phyloP scores from a whole-genome alignment of 2,113 vertebrate species.

The Motacilla tschutschensis region DNA sequence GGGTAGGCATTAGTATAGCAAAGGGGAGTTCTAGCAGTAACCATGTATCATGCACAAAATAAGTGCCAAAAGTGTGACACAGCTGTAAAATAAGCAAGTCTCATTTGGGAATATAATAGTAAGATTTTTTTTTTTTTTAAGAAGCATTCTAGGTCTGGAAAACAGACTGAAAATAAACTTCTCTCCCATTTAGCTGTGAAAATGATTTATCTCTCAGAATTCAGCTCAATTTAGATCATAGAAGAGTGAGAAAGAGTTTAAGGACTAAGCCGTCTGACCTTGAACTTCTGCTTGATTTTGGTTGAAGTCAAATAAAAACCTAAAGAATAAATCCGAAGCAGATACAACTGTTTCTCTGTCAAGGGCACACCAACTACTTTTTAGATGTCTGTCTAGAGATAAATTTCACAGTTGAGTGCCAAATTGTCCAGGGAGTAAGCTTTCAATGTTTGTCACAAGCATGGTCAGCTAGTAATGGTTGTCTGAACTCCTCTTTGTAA shows the following conservation, averaged over 20 bases:
- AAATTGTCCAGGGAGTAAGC: not conserved
- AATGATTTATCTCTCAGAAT: not conserved
- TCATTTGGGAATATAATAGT: not conserved
- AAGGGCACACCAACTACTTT: not conserved
- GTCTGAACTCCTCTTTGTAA: not conserved
- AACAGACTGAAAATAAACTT: not conserved
- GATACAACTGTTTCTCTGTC: not conserved
- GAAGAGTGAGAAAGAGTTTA: not conserved
- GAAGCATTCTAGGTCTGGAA: not conserved
- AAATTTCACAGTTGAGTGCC: not conserved
- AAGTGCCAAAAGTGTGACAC: not conserved
- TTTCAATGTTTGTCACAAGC: not conserved
- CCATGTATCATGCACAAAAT: not conserved
- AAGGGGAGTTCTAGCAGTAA: not conserved
- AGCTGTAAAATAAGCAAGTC: not conserved
- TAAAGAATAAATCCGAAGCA: not conserved
- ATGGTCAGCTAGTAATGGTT: not conserved
- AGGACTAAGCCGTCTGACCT: not conserved
- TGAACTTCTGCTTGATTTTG: not conserved
- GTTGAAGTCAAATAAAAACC: not conserved
- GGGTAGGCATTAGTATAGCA: not conserved
- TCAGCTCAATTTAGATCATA: not conserved
- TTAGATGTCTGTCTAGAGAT: not conserved
- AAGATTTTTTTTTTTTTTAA: not conserved
- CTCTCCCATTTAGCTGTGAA: not conserved